Evolutionary conservation across 2,113 vertebrate species (phyloP), one percentile per base, ranked within the genome.

Genomic region (Syngnathoides biaculeatus): DNA sequence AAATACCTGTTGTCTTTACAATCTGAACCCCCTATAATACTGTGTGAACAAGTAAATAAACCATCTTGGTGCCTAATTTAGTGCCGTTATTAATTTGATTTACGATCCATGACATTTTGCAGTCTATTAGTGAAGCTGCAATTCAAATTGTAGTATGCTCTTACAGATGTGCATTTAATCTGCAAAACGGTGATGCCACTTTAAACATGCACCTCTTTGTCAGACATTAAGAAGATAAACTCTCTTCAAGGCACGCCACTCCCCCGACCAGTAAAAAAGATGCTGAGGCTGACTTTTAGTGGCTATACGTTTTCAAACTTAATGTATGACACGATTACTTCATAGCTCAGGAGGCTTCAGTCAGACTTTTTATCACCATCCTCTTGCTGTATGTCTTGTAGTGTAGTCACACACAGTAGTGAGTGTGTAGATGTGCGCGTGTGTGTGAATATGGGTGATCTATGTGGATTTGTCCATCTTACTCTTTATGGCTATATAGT

Each of bases 381-480:
- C 84, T 78, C 87, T 85, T 84, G 74, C 69, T 78, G 75, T 78
- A 68, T 73, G 72, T 79, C 69, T 70, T 79, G 80, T 75, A 82
- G 80, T 77, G 79, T 76, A 55, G 77, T 74, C 75, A 69, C 69
- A 74, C 48, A 81, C 81, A 83, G 82, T 76, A 84, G 74, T 84
- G 83, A 86, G 74, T 86, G 83, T 79, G 27, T 57, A 5, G 2
- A 5, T 35, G 30, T 35, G 30, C 6, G 30, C 6, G 30, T 35
- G 0, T 35, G 30, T 35, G 30, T 35, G 30, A 35, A 35, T 35
- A 6, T 69, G 72, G 78, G 81, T 86, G 83, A 86, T 80, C 87
- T 84, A 81, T 86, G 83, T 87, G 87, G 85, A 88, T 88, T 90
- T 89, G 84, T 82, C 83, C 85, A 87, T 89, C 80, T 88, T 84